Base-by-base conservation (phyloP, 2,113 vertebrate species). In the Turdus rufiventris region DNA sequence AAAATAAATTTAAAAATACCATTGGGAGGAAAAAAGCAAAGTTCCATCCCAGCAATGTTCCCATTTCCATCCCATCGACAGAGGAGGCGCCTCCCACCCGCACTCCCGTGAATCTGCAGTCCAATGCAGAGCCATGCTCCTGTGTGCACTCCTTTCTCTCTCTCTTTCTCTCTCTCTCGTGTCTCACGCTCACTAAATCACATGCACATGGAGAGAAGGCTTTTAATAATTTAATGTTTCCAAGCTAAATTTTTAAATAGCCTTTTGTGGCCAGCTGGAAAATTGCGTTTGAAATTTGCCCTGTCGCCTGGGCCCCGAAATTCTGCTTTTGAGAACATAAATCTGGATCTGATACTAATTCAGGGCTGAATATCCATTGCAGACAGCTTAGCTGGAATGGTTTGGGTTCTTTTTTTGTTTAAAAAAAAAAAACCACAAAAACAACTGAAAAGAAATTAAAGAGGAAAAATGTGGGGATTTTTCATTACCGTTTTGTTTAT, bases 131-230 rank as follows among this genome's bases (percentile, higher is more conserved):
- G 88, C 95, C 91, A 83, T 91, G 84, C 87, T 93, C 88, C 88
- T 92, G 93, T 95, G 93, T 88, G 93, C 96, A 51, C 96, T 85
- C 93, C 86, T 93, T 73, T 94, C 93, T 92, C 94, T 96, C 90
- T 95, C 90, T 95, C 86, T 96, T 63, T 91, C 94, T 93, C 91
- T 95, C 91, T 94, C 95, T 85, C 96, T 95, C 77, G 77, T 95
- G 95, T 96, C 96, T 97, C 94, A 94, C 92, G 73, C 94, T 96
- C 94, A 87, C 96, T 94, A 62, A 95, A 91, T 94, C 95, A 96
- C 96, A 94, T 96, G 95, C 95, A 91, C 95, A 94, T 93, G 91
- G 96, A 97, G 96, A 95, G 96, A 95, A 96, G 94, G 93, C 87
- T 95, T 96, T 96, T 90, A 85, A 96, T 94, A 92, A 95, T 94